Base-by-base conservation (phyloP, 2,113 vertebrate species). In the Anser brachyrhynchus region DNA sequence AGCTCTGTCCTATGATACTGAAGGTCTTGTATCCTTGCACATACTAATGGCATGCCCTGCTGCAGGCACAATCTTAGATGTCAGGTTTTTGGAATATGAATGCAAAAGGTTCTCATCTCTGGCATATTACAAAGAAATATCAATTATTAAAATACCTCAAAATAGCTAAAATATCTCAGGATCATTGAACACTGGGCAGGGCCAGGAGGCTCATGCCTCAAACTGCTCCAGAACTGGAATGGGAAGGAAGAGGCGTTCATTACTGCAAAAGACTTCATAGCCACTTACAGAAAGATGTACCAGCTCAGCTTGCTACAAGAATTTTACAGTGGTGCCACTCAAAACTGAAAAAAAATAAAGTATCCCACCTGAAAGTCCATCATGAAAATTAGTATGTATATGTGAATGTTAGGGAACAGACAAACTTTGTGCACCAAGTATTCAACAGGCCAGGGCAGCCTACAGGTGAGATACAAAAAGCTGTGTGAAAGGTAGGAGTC, bases 381-480 rank as follows among this genome's bases (percentile, higher is more conserved):
- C 17, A 23, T 65, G 66, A 94, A 66, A 80, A 85, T 69, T 11
- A 76, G 3, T 23, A 52, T 14, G 17, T 17, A 33, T 46, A 7
- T 15, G 13, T 69, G 37, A 67, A 78, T 80, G 67, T 21, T 7
- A 89, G 0, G 1, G 28, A 87, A n/a, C 9, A 54, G 44, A 10
- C 2, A 64, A n/a, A 21, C 64, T 70, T 64, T 55, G 10, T 10
- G 28, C 31, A 43, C 13, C 13, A 35, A 44, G 37, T 35, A 5
- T 37, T 35, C 1, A 1, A 44, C 2, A 23, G 37, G 4, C 3
- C n/a, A 74, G 13, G 54, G 4, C 1, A 31, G 3, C 10, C 51
- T n/a, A 2, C 3, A 12, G n/a, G 22, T 52, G 15, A 92, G 37
- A 46, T 10, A 67, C 8, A 66, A 59, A 80, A 92, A 77, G 23